These are phyloP conservation scores for Syngnathus typhle DNA, from an alignment of 2,113 vertebrate species.

Conservation along the genomic window DNA sequence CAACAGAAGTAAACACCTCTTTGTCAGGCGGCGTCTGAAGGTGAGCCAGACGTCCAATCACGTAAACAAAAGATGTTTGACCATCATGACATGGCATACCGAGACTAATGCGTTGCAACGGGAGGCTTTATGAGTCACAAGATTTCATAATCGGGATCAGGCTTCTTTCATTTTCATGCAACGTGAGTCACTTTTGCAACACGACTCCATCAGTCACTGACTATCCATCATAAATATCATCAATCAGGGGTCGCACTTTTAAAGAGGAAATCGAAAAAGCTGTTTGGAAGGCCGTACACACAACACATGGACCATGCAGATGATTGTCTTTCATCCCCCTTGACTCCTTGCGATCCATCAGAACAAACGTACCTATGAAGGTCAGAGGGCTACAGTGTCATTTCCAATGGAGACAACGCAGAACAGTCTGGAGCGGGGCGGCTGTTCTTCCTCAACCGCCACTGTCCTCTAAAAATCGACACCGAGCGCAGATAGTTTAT, in stretches of 20 bases:
- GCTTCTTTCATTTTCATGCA: not conserved
- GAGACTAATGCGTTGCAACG: slow-evolving; percentile 14
- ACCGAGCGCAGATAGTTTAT: slow-evolving; percentile 22
- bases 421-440: slow-evolving; percentile 11
- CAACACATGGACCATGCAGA: slow-evolving; percentile 18
- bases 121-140: slow-evolving; percentile 31
- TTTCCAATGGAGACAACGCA: slow-evolving; percentile 21
- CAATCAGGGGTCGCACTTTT: not conserved
- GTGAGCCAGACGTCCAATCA: slow-evolving; percentile 26
- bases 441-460: slow-evolving; percentile 33
- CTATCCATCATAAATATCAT: not conserved
- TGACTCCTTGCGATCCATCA: not conserved
- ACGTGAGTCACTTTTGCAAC: not conserved
- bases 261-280: not conserved
- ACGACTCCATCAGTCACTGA: not conserved
- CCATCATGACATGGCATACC: slow-evolving; percentile 19
- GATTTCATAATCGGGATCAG: not conserved
- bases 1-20: slow-evolving; percentile 45
- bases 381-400: slow-evolving; percentile 15
- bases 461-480: slow-evolving; percentile 19
- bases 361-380: slow-evolving; percentile 9
- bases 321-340: slow-evolving; percentile 16
- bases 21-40: slow-evolving; percentile 31
- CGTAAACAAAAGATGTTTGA: slow-evolving; percentile 51
- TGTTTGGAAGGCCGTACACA: slow-evolving; percentile 15